These are phyloP conservation scores for Melanogrammus aeglefinus DNA, from an alignment of 2,797 vertebrate species.

Conservation along the genomic window DNA sequence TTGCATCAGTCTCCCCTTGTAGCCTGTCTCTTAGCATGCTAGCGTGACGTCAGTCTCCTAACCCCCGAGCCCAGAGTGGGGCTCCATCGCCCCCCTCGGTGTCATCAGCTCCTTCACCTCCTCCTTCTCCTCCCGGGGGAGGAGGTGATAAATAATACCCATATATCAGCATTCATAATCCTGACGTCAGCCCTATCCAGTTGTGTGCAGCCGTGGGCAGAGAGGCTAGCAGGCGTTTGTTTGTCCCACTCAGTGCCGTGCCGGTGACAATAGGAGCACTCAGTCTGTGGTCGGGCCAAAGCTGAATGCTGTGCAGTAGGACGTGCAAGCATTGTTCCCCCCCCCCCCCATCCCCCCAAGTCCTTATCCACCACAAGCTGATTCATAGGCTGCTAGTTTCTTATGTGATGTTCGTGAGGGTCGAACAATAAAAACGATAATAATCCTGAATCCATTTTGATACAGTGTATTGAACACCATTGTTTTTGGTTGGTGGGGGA, in stretches of 20 bases:
- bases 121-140: constrained; percentile 45
- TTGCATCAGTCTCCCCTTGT: constrained; percentile 27
- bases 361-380: not conserved
- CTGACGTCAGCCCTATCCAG: constrained; percentile 60
- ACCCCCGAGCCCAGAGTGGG: constrained; percentile 8
- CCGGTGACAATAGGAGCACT: constrained; percentile 62
- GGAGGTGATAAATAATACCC: constrained; percentile 52
- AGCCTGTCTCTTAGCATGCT: constrained; percentile 40
- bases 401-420: not conserved
- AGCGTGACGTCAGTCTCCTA: constrained; percentile 49
- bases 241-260: constrained; percentile 29
- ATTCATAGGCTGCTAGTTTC: not conserved
- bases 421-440: not conserved
- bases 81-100: constrained; percentile 50
- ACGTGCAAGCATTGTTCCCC: constrained; percentile 57
- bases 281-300: constrained; percentile 38
- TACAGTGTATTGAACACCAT: not conserved
- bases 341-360: not conserved
- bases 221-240: constrained; percentile 45
- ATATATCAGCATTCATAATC: constrained; percentile 57
- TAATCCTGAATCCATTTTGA: not conserved
- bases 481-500: not conserved
- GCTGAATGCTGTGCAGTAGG: constrained; percentile 48
- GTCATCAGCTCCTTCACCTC: constrained; percentile 61
- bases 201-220: constrained; percentile 20